Conservation (phyloP, 2,113 vertebrate species). For the Myotis davidii region DNA sequence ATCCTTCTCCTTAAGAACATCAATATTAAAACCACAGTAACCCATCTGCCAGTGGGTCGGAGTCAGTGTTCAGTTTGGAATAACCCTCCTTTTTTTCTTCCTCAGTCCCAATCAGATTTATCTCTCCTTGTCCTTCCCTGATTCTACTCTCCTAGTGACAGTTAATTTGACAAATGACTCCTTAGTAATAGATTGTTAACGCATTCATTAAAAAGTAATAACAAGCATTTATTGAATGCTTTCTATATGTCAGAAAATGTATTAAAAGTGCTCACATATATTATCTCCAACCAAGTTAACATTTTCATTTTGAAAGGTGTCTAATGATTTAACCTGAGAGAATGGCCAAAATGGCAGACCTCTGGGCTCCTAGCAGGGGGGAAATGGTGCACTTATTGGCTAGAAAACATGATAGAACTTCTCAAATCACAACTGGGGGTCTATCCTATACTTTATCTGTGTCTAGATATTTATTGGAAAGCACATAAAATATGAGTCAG, state of each 20-base stretch:
- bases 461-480: conserved; percentile 30
- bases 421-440: not conserved
- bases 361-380: not conserved
- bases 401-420: not conserved
- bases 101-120: not conserved
- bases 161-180: conserved; percentile 59
- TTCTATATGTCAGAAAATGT: conserved; percentile 64
- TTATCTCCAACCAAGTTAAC: conserved; percentile 71
- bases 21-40: not conserved
- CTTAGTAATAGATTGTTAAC: conserved; percentile 59
- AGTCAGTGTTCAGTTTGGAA: not conserved
- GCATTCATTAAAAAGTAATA: conserved; percentile 78
- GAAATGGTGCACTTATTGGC: not conserved
- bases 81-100: not conserved
- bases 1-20: not conserved
- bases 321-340: conserved; percentile 52
- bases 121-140: not conserved
- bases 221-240: conserved; percentile 53
- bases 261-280: conserved; percentile 56
- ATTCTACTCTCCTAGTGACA: conserved; percentile 24
- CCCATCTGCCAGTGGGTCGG: not conserved
- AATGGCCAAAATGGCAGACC: conserved; percentile 10
- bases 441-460: not conserved
- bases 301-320: conserved; percentile 72
- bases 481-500: not conserved